Evolutionary conservation across 2,113 vertebrate species (phyloP).

Genomic region (Tapirus terrestris): DNA sequence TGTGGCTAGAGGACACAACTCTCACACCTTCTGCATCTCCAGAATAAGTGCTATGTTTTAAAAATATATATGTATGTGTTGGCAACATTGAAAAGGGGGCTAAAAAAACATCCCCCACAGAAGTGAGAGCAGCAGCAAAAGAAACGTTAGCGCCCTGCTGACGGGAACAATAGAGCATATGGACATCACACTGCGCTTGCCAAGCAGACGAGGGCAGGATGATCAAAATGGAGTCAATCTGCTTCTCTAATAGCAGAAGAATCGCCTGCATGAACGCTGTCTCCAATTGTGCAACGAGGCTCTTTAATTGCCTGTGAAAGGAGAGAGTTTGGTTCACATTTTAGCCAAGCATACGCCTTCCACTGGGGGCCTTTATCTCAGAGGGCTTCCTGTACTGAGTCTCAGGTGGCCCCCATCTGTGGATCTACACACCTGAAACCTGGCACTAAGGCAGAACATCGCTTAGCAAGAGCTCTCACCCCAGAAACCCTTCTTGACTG

Average conservation of each 20-base stretch:
- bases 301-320: slow-evolving; percentile 69
- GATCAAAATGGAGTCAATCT: slow-evolving; percentile 76
- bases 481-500: neutral
- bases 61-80: slow-evolving; percentile 85
- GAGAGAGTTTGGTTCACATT: slow-evolving; percentile 25
- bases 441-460: neutral
- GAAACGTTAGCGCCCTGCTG: slow-evolving; percentile 80
- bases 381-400: neutral
- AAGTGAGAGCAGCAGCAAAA: slow-evolving; percentile 80
- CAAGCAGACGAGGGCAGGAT: slow-evolving; percentile 71
- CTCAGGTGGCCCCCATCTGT: neutral
- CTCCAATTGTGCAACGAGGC: slow-evolving; percentile 43
- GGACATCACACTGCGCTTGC: slow-evolving; percentile 71
- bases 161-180: slow-evolving; percentile 81
- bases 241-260: slow-evolving; percentile 72
- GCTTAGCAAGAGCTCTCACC: neutral
- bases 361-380: neutral
- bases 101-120: slow-evolving; percentile 75
- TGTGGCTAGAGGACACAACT: slow-evolving; percentile 84
- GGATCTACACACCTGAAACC: neutral
- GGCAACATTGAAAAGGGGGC: slow-evolving; percentile 84
- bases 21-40: slow-evolving; percentile 84
- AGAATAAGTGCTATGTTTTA: slow-evolving; percentile 85
- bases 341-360: slow-evolving; percentile 16
- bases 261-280: slow-evolving; percentile 64